Base-by-base conservation (phyloP, 2,797 vertebrate genomes). In the Simalia tracyae region DNA sequence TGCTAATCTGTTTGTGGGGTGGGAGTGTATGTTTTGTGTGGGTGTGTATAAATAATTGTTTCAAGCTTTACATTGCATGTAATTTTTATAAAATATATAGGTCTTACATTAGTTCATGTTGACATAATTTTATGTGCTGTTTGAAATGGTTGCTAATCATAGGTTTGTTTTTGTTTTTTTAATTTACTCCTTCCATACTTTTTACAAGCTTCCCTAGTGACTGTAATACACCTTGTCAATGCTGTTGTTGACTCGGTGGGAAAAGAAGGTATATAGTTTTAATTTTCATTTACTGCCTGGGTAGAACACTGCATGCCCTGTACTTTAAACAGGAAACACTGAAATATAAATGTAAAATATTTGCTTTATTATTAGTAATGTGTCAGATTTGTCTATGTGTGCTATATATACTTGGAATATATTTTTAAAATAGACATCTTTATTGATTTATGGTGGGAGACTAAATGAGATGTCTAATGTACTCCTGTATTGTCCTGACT, bases 191-290 rank as follows among this genome's bases (percentile, higher is more conserved):
- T 97, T 98, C 97, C 98, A 95, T 97, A 91, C 97, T 95, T 97
- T 96, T 95, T 96, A 96, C 98, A 99, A 99, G 99, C 99, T 98
- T 99, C 99, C 98, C 63, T 99, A 98, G 99, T 99, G 99, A 99
- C 99, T 96, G 98, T 99, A 97, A 98, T 99, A 98, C 99, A 98
- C 98, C 98, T 98, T 98, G 99, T 99, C 98, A 99, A 97, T 97
- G 96, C 98, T 97, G 98, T 97, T 96, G 98, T 99, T 99, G 98
- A 98, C 98, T 98, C 97, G 98, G 98, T 98, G 98, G 97, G 97
- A 98, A 92, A 97, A 95, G 98, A 98, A 99, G 99, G 99, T 99
- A 99, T 96, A 96, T 97, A 84, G 84, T 96, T 96, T 97, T 96
- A 92, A 90, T 95, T 90, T 85, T 95, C 96, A 92, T 94, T 95